Base-by-base conservation (phyloP, 1,140 invertebrate species). In the Oryctes rhinoceros region DNA sequence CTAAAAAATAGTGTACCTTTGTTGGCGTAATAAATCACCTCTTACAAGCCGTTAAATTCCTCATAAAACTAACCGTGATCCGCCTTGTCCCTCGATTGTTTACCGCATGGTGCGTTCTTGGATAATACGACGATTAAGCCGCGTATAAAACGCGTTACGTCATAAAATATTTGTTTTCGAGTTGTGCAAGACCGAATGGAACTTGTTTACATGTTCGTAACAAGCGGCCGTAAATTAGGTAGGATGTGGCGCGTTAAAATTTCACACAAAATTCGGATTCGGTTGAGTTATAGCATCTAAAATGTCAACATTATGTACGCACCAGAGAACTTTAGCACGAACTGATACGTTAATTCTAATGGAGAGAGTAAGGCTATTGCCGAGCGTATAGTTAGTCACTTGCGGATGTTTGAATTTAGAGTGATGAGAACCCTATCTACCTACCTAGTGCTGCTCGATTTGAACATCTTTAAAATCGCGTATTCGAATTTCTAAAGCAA, bases 131-230 rank as follows among this genome's bases (percentile, higher is more conserved):
- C 53, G 5, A 62, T 62, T 15, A 15, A 7, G 53, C 4, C 15
- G 15, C 7, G 5, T 20, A 20, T 62, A 62, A 67, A 20, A 24
- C 65, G 30, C 65, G 65, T 67, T 67, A 67, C 65, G 30, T 67
- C 65, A 67, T 67, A 67, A 67, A 67, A 67, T 67, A 67, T 67
- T 67, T 67, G 65, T 67, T 67, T 67, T 67, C 65, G 30, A 20
- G 65, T 67, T 67, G 49, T 15, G 49, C 49, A 53, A 53, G 49
- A 53, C 11, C 13, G 49, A 53, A 53, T 13, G 49, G 7, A 13
- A 13, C 49, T 53, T 53, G 49, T 53, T 53, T 53, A 53, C 49
- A 53, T n/a, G 49, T 13, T 13, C 4, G 49, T 53, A 53, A 53
- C 49, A 53, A 53, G 13, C 49, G 49, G n/a, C 49, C 49, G n/a